Conservation (phyloP, 92 coral and sea anemone species). For the Blastomussa wellsi region DNA sequence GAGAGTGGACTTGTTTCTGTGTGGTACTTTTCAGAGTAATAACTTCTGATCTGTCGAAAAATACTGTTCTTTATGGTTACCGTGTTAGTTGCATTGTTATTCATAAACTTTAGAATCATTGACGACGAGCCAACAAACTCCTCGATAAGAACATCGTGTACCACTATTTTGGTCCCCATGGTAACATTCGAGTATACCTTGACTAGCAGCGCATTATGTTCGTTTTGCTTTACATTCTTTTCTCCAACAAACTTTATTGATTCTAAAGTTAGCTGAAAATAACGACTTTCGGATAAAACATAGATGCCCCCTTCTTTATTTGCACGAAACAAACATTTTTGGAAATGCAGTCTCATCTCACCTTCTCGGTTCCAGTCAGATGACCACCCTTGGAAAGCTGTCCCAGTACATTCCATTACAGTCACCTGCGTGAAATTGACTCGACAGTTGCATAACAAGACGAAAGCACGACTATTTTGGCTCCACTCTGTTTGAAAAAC, state of each 20-base stretch:
- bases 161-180: background rate
- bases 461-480: background rate
- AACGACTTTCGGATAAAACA: background rate
- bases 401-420: background rate
- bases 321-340: constrained; percentile 10
- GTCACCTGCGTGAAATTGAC: constrained; percentile 28
- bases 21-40: background rate
- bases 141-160: background rate
- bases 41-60: constrained; percentile 11
- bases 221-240: background rate
- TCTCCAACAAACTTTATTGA: background rate
- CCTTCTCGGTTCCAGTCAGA: background rate
- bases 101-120: background rate
- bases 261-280: background rate
- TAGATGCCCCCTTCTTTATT: background rate
- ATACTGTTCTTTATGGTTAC: background rate
- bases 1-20: constrained; percentile 26
- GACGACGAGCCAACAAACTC: constrained; percentile 10
- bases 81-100: background rate
- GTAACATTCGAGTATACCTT: background rate
- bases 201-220: background rate
- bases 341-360: constrained; percentile 5
- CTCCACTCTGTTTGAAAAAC: constrained; percentile 22
- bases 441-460: constrained; percentile 5
- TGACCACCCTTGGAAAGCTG: background rate